Evolutionary conservation across 2,888 invertebrate genomes (phyloP).

Genomic region (Ichneumoninae sp.): DNA sequence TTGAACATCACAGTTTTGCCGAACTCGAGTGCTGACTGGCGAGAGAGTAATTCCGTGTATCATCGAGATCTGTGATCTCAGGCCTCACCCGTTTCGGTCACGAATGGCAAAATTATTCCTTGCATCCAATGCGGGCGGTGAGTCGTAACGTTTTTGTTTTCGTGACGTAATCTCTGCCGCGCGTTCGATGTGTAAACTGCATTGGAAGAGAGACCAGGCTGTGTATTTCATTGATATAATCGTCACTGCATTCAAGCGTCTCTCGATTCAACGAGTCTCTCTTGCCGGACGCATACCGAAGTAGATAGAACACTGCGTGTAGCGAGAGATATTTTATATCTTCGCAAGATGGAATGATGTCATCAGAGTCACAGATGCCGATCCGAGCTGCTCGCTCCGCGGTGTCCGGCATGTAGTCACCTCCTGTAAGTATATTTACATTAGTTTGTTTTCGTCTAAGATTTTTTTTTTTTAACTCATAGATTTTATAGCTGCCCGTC

Average conservation of each 20-base stretch:
- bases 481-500: background rate
- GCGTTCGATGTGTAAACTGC: slow-evolving; percentile 2
- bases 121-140: slow-evolving; percentile 27
- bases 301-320: background rate
- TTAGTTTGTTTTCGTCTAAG: slow-evolving; percentile 18
- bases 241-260: slow-evolving; percentile 39
- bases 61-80: background rate
- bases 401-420: background rate
- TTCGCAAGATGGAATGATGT: slow-evolving; percentile 2
- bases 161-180: slow-evolving; percentile 26
- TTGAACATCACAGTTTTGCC: background rate
- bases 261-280: slow-evolving; percentile 25
- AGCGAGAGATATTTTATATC: background rate
- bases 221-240: slow-evolving; percentile 42
- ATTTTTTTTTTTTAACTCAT: slow-evolving; percentile 3
- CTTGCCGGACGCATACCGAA: background rate
- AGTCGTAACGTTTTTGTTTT: slow-evolving; percentile 28
- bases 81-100: slow-evolving; percentile 26
- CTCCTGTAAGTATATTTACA: slow-evolving; percentile 1
- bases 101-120: slow-evolving; percentile 18
- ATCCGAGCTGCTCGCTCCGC: background rate
- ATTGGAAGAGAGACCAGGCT: slow-evolving; percentile 2
- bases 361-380: slow-evolving; percentile 3
- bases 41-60: background rate
- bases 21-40: background rate